Evolutionary conservation across 1,140 invertebrate genomes (phyloP), one percentile per base, ranked within the genome.

Genomic region (Coboldia fuscipes): DNA sequence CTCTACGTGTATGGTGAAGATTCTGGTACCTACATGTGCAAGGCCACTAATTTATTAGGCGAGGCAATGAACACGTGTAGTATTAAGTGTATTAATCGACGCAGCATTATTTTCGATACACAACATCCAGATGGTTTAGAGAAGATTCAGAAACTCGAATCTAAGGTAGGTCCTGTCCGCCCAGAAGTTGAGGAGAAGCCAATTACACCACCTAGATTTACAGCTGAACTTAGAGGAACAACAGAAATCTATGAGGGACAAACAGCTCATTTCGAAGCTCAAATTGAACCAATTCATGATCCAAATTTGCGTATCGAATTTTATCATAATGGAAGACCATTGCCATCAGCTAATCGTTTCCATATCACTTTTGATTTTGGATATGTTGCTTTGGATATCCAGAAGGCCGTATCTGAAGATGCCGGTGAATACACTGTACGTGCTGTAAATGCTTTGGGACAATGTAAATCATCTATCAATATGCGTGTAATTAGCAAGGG

Each of bases 301-400:
- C 74, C 83, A 2, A 89, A 83, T 50, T 57, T 93, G 37, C 68
- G 79, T 35, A 79, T 92, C 39, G 83, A 92, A 58, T 89, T 88
- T 61, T 89, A 76, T 46, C 82, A 88, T 43, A 85, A 90, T 51
- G 83, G 80, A 36, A 84, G 86, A 57, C 76, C 81, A 20, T 57
- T 90, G 42, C 75, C 75, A 50, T 82, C 79, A 41, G 82, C 80
- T 28, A 72, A 82, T 29, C 67, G 84, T 44, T 88, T 84, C 70
- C 85, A 90, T 55, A 83, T 85, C 41, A 89, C 85, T 30, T 85
- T 86, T 48, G 89, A 94, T 56, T 96, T 96, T 61, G 89, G 89
- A 43, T 94, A 92, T 43, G 79, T 90, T 32, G 82, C 86, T 26
- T 60, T 96, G 39, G 88, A 94, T 55, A 88, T 96, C 46, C 68